Conservation (phyloP, 23 tunicate genomes). For the Oikopleura albicans region DNA sequence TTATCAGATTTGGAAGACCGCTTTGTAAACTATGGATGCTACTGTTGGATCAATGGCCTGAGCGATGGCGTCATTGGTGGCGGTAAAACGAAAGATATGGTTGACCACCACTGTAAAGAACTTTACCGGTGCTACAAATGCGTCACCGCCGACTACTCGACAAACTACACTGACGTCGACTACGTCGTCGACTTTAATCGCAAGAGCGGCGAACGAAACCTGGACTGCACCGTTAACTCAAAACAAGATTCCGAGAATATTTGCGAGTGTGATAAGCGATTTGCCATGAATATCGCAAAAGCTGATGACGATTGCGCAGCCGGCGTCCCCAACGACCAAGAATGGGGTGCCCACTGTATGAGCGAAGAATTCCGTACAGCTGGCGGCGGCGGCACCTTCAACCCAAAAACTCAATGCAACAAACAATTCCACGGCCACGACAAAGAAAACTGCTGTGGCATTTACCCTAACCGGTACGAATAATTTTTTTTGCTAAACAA, state of each 20-base stretch:
- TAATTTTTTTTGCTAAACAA: too few species aligned
- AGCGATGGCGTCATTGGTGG: conserved; percentile 8
- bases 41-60: not conserved
- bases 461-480: conserved; percentile 2
- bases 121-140: conserved; percentile 16
- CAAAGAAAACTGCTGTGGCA: conserved; percentile 6
- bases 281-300: not conserved
- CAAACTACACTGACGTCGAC: not conserved
- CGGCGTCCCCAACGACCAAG: not conserved
- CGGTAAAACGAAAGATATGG: conserved; percentile 13
- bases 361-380: not conserved
- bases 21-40: conserved; percentile 3
- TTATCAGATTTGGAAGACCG: not conserved
- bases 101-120: conserved; percentile 7
- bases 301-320: not conserved
- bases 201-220: not conserved
- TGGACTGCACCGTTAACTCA: conserved; percentile 4
- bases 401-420: not conserved
- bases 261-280: conserved; percentile 14
- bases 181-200: not conserved
- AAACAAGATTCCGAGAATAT: conserved; percentile 5
- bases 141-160: not conserved
- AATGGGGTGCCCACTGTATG: conserved; percentile 6
- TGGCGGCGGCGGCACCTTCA: not conserved
- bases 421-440: conserved; percentile 14